A percentile compares a stretch with the other conserved stretches of the same genome.
Evolutionary conservation across 2,797 vertebrate species (phyloP).

Genomic region (Sarcophilus harrisii): DNA sequence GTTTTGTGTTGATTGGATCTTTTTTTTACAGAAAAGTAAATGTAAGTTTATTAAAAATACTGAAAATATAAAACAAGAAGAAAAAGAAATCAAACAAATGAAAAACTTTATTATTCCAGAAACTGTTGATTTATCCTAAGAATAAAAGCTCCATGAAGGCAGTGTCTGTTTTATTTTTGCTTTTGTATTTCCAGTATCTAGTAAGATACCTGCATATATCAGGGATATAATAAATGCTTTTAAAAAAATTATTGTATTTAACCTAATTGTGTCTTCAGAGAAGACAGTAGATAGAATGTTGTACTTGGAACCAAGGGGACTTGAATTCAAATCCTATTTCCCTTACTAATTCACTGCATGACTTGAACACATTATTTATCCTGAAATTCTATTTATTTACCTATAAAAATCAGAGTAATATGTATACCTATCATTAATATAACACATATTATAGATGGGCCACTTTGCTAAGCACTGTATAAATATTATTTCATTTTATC

Average conservation of each 20-base stretch:
- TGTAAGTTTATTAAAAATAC: background rate
- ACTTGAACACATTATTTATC: background rate
- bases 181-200: conserved; percentile 1
- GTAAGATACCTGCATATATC: background rate
- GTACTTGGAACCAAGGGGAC: background rate
- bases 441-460: background rate
- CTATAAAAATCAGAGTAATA: background rate
- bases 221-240: conserved; percentile 25
- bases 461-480: background rate
- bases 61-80: background rate
- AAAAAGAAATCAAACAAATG: background rate
- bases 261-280: background rate
- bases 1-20: background rate
- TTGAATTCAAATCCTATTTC: background rate
- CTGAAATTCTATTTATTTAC: background rate
- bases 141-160: background rate
- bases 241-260: background rate
- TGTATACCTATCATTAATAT: background rate
- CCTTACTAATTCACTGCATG: background rate
- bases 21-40: background rate
- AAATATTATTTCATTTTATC: background rate
- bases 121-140: background rate
- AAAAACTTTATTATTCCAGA: background rate
- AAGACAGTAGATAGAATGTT: background rate
- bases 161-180: background rate